Conservation (phyloP, 2,113 vertebrate species). For the Nyctibius bracteatus region DNA sequence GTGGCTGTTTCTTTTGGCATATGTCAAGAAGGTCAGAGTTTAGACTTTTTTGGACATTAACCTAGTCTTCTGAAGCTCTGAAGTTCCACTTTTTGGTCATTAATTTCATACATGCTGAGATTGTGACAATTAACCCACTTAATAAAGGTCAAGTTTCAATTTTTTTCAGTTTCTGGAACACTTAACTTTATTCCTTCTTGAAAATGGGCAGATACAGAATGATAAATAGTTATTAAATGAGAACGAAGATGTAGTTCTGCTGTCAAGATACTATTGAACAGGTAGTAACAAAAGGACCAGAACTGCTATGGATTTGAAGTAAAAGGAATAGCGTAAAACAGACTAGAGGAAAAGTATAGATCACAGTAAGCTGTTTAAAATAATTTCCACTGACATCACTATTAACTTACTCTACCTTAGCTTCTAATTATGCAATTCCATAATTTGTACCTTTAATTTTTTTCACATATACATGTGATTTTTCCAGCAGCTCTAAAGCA, state of each 20-base stretch:
- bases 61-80: constrained; percentile 75
- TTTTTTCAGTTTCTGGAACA: constrained; percentile 81
- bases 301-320: constrained; percentile 26
- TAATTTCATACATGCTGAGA: constrained; percentile 81
- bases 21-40: constrained; percentile 80
- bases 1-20: constrained; percentile 74
- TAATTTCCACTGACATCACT: neutral
- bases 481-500: neutral
- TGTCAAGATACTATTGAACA: constrained; percentile 62
- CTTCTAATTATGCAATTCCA: neutral
- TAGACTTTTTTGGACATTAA: constrained; percentile 78
- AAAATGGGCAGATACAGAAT: constrained; percentile 75
- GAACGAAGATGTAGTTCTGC: constrained; percentile 57
- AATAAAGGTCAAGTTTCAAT: constrained; percentile 86
- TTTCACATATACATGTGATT: neutral
- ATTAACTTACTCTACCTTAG: neutral
- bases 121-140: constrained; percentile 86
- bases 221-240: constrained; percentile 80
- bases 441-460: constrained; percentile 31
- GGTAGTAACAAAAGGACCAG: constrained; percentile 37
- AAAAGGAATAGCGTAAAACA: neutral
- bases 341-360: constrained; percentile 1
- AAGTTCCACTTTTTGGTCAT: constrained; percentile 82
- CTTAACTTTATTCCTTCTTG: constrained; percentile 78
- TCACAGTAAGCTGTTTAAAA: neutral